These are phyloP conservation scores for Antheraea assamensis DNA, from an alignment of 2,888 invertebrate species.

Conservation along the genomic window DNA sequence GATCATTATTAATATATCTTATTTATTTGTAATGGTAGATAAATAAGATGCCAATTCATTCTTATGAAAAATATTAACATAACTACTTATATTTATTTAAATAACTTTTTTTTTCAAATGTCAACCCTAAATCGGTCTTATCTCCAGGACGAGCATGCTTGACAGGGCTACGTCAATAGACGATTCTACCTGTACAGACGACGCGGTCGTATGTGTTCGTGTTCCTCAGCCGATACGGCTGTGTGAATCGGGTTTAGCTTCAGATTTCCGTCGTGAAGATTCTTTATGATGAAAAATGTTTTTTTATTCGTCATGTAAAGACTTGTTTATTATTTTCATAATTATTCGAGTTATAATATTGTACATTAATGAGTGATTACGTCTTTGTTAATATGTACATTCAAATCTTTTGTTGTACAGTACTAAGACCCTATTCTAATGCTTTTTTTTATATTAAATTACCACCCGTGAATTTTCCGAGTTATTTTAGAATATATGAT, in stretches of 20 bases:
- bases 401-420: too few species aligned
- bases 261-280: slow-evolving; percentile 23
- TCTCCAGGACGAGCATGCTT: slow-evolving; percentile 66
- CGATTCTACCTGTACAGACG: slow-evolving; percentile 38
- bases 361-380: background rate
- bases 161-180: slow-evolving; percentile 71
- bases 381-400: too few species aligned
- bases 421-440: too few species aligned
- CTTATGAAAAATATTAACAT: background rate
- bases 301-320: background rate
- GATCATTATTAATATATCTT: too few species aligned
- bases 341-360: background rate
- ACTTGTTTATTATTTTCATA: background rate
- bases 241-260: slow-evolving; percentile 47
- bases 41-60: too few species aligned
- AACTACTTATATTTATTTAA: background rate
- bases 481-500: too few species aligned
- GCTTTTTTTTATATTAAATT: too few species aligned
- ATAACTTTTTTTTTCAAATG: slow-evolving; percentile 17
- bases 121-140: slow-evolving; percentile 61
- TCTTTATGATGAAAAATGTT: background rate
- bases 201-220: slow-evolving; percentile 28
- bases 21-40: too few species aligned
- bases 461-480: too few species aligned
- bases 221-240: slow-evolving; percentile 25